Conservation (phyloP, 1,140 invertebrate genomes). For the Drosophila funebris region DNA sequence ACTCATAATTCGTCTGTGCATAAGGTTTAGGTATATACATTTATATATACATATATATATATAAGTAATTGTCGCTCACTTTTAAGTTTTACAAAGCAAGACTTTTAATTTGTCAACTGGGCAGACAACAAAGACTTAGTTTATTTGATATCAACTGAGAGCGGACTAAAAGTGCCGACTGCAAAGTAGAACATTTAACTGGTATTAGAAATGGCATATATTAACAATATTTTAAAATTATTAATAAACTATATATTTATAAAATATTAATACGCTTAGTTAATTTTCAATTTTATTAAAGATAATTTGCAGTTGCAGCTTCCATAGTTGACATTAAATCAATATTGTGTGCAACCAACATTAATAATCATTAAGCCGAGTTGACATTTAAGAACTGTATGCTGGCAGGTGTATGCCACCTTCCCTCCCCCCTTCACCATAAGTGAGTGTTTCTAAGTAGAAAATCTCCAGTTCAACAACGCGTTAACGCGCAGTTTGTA, state of each 20-base stretch:
- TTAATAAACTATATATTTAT: too few species aligned
- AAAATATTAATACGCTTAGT: too few species aligned
- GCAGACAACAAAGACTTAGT: constrained; percentile 27
- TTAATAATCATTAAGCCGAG: constrained; percentile 2
- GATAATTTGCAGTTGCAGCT: too few species aligned
- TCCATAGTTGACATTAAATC: too few species aligned
- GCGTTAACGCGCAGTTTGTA: background rate
- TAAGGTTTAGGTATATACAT: background rate
- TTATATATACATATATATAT: constrained; percentile 30
- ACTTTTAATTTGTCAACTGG: constrained; percentile 60
- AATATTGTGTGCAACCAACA: too few species aligned
- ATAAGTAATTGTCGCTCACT: constrained; percentile 22
- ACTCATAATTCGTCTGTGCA: constrained; percentile 1
- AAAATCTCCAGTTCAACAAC: background rate
- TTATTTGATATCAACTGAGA: too few species aligned
- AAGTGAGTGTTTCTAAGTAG: background rate
- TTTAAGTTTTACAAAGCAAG: constrained; percentile 51
- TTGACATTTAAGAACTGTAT: constrained; percentile 31
- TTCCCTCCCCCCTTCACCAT: too few species aligned
- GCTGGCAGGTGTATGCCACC: background rate
- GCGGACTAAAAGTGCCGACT: background rate
- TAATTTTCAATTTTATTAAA: too few species aligned
- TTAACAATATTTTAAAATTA: background rate
- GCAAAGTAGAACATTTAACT: background rate
- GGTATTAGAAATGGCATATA: background rate